Evolutionary conservation across 1,140 invertebrate genomes (phyloP), one percentile per base, ranked within the genome.

Genomic region (Aphis craccivora): DNA sequence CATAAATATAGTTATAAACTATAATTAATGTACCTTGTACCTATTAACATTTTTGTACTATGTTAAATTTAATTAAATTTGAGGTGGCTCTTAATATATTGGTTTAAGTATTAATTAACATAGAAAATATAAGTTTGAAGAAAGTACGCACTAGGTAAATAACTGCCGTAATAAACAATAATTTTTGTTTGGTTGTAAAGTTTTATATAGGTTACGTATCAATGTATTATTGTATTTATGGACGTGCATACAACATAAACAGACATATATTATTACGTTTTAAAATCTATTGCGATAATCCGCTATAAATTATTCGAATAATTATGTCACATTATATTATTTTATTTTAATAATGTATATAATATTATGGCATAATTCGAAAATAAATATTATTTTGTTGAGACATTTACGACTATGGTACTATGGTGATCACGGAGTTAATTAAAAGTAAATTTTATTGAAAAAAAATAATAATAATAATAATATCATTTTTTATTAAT

Each of bases 251-350:
- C 23, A 76, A 76, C 14, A 4, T 76, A 76, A 76, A 76, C n/a
- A 76, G 14, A 76, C 60, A 30, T 8, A n/a, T 76, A 76, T 76
- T 76, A 76, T 76, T 76, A 40, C 25, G 4, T 87, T 87, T 87
- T 48, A 87, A 48, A n/a, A n/a, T 87, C 35, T 87, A 35, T 87
- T 35, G 45, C 30, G 30, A 20, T 87, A 45, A 87, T 87, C 86
- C 86, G 20, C 86, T 18, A 20, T 87, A 48, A 87, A 87, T 48
- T 87, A 87, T 87, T 48, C 86, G 5, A 87, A 87, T 48, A 87
- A 87, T 87, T 87, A n/a, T 48, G 86, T 87, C 83, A 84, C 3
- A 45, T 86, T 86, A 86, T 40, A 22, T 18, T 45, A 86, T 43
- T 23, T 40, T 43, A 45, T 86, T 40, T 43, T 86, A 43, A 86